Percentiles rank a stretch among this genome's conserved stretches.
phyloP scores from a whole-genome alignment of 1,140 invertebrate genomes.

The Halyomorpha halys region DNA sequence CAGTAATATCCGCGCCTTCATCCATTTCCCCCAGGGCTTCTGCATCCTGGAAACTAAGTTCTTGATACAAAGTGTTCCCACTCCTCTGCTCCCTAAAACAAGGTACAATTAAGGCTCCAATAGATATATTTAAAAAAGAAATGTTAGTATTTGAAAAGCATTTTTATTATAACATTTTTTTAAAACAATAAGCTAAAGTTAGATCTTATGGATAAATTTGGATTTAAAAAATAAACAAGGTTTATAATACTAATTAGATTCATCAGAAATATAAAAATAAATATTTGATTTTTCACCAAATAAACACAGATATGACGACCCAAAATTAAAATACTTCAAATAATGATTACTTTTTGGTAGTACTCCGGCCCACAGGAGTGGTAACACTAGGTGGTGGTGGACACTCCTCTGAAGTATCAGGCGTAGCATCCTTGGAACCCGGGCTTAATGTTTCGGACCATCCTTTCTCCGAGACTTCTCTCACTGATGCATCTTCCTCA shows the following conservation, averaged over 20 bases:
- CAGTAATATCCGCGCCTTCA: conserved; percentile 77
- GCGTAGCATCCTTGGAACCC: conserved; percentile 32
- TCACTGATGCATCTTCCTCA: conserved; percentile 29
- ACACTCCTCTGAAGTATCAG: conserved; percentile 38
- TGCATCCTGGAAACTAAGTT: conserved; percentile 78
- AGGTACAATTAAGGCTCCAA: conserved; percentile 1
- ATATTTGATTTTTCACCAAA: too few species aligned
- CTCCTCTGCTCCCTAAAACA: conserved; percentile 63
- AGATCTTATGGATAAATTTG: too few species aligned
- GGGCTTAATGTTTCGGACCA: conserved; percentile 34
- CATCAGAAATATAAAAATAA: too few species aligned
- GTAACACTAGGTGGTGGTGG: conserved; percentile 39
- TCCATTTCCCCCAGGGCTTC: conserved; percentile 72
- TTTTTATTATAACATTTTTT: too few species aligned
- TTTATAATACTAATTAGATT: too few species aligned
- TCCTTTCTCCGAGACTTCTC: conserved; percentile 32
- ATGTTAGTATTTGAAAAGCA: too few species aligned
- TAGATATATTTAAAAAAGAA: background rate
- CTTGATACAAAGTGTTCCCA: conserved; percentile 84
- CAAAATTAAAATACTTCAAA: too few species aligned
- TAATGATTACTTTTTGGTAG: conserved; percentile 52
- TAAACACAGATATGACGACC: too few species aligned
- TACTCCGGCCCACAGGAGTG: conserved; percentile 50
- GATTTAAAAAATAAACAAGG: too few species aligned
- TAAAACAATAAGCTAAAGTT: too few species aligned